Conservation (phyloP, 1,140 invertebrate genomes). For the Helicorthomorpha holstii region DNA sequence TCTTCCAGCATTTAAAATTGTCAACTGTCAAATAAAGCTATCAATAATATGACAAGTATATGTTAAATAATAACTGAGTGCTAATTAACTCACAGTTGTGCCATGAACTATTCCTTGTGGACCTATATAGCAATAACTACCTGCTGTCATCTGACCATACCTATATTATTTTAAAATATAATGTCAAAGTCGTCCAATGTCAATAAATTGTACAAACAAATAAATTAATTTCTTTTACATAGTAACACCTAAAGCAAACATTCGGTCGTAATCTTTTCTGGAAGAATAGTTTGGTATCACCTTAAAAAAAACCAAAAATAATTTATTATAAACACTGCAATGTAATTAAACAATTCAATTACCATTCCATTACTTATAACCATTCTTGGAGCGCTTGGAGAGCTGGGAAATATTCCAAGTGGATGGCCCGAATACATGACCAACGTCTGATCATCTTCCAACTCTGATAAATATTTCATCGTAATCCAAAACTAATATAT, state of each 20-base stretch:
- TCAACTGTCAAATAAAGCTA: slow-evolving; percentile 30
- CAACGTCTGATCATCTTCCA: slow-evolving; percentile 42
- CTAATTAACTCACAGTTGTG: slow-evolving; percentile 35
- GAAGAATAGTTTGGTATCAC: slow-evolving; percentile 48
- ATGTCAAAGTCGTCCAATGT: neutral
- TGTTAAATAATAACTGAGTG: neutral
- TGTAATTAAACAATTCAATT: slow-evolving; percentile 9
- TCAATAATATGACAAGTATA: neutral
- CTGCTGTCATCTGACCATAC: slow-evolving; percentile 39
- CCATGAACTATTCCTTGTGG: slow-evolving; percentile 55
- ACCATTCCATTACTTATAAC: slow-evolving; percentile 54
- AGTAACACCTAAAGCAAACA: slow-evolving; percentile 46
- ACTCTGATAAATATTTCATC: slow-evolving; percentile 40
- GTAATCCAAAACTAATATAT: slow-evolving; percentile 37
- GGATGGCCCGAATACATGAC: slow-evolving; percentile 51
- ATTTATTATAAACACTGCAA: neutral
- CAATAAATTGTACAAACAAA: too few relatives aligned
- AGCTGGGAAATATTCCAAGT: slow-evolving; percentile 42
- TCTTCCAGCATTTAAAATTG: slow-evolving; percentile 44
- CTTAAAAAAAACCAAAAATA: slow-evolving; percentile 17
- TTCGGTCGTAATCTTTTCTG: slow-evolving; percentile 29
- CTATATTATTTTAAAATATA: slow-evolving; percentile 10
- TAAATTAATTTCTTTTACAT: too few relatives aligned
- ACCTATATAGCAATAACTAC: slow-evolving; percentile 51
- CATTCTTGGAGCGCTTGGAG: slow-evolving; percentile 32